Base-by-base conservation (phyloP, 1,140 invertebrate species). In the Sinella curviseta region DNA sequence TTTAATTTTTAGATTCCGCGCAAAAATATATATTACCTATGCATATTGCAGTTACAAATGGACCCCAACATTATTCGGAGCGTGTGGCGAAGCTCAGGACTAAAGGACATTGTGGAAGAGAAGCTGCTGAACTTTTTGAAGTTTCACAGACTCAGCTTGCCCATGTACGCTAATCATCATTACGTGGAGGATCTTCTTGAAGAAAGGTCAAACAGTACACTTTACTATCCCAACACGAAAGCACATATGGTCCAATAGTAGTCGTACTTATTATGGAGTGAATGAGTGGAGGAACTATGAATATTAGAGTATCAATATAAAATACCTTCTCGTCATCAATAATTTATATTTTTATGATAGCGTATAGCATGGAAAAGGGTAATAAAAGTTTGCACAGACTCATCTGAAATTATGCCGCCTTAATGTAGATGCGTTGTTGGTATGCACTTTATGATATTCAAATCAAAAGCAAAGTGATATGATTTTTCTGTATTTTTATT, bases 111-210 rank as follows among this genome's bases (percentile, higher is more conserved):
- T 14, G 55, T 82, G 26, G 82, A 83, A 55, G 39, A 39, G 20
- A 78, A 82, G 31, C 80, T 83, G 20, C 55, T 83, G 35, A 77
- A 80, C 39, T 83, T 80, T 57, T 75, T 83, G 1, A 76, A 76
- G 74, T 83, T 76, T 67, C 80, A 83, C 67, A 31, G 74, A 14
- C 30, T 54, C 1, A 36, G 36, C 1, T 1, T 83, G 26, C 82
- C 82, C 1, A 83, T 83, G 82, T 83, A 80, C 48, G 80, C 78
- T 36, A 76, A 77, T 14, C 80, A 81, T n/a, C 76, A 83, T 39
- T 82, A 78, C 35, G 82, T 82, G 2, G 80, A 83, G 55, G 74
- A 78, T 17, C 36, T 80, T 16, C 26, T 78, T 1, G 67, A 82
- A 24, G 82, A 83, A 39, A 74, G 82, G 34, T 75, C 36, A 30